A percentile compares a stretch with the other conserved stretches of the same genome.
Conservation (phyloP, 2,113 vertebrate species). For the Oncorhynchus gorbuscha region DNA sequence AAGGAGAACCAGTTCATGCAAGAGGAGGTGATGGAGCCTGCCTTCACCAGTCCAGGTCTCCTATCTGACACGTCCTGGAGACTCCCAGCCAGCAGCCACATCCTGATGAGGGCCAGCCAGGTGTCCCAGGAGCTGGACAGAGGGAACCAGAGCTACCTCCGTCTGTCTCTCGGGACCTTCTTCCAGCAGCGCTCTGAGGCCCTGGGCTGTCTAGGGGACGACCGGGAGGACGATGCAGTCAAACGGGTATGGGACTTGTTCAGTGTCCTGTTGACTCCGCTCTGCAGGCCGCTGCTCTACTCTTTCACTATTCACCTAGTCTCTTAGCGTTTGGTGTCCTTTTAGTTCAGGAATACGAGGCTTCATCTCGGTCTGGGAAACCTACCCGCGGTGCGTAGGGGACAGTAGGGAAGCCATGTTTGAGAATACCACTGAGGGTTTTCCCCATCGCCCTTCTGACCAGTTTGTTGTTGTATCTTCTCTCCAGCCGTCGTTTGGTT, state of each 20-base stretch:
- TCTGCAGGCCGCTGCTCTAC: too few relatives aligned
- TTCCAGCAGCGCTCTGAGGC: slow-evolving; percentile 93
- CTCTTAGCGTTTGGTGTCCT: too few relatives aligned
- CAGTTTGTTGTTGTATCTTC: not conserved
- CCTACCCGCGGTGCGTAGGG: too few relatives aligned
- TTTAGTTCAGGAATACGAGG: too few relatives aligned
- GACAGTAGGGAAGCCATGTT: not conserved
- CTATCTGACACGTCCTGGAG: slow-evolving; percentile 83
- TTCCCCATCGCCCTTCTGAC: not conserved
- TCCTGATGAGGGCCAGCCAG: slow-evolving; percentile 77
- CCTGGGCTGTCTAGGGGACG: slow-evolving; percentile 84
- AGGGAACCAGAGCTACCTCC: slow-evolving; percentile 83
- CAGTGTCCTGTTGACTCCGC: too few relatives aligned
- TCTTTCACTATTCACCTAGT: too few relatives aligned
- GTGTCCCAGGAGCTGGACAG: slow-evolving; percentile 72
- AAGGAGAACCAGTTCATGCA: slow-evolving; percentile 88
- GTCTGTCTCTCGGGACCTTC: slow-evolving; percentile 90
- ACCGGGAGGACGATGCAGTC: slow-evolving; percentile 61
- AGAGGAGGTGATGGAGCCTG: slow-evolving; percentile 80
- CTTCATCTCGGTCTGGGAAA: too few relatives aligned
- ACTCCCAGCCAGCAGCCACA: slow-evolving; percentile 63
- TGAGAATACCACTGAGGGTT: not conserved
- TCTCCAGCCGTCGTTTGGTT: slow-evolving; percentile 92
- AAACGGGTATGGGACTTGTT: slow-evolving; percentile 78
- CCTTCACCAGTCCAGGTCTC: slow-evolving; percentile 49